phyloP scores from a whole-genome alignment of 1,140 invertebrate genomes.

The Bursaphelenchus mucronatus region DNA sequence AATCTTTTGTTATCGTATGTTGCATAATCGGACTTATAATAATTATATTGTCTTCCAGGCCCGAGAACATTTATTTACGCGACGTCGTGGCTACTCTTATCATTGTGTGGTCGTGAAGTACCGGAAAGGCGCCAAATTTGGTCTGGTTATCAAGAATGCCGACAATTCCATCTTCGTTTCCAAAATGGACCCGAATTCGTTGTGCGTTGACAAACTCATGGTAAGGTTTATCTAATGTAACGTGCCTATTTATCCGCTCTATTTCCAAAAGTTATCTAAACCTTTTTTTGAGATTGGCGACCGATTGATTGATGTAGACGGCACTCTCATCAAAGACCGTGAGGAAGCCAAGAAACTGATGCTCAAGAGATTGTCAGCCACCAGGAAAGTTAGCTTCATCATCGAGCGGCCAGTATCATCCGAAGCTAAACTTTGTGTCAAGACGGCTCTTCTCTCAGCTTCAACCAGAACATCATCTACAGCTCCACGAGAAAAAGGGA shows the following conservation, averaged over 20 bases:
- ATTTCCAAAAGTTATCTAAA: too few species aligned
- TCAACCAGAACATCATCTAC: conserved; percentile 16
- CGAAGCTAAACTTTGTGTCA: conserved; percentile 10
- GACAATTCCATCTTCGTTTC: conserved; percentile 13
- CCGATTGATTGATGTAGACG: conserved; percentile 17
- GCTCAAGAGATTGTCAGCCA: conserved; percentile 3
- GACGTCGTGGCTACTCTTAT: conserved; percentile 6
- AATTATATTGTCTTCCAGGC: not conserved
- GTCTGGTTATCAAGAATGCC: conserved; percentile 14
- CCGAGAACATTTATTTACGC: conserved; percentile 1
- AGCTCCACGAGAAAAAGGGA: conserved; percentile 12
- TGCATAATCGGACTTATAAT: too few species aligned
- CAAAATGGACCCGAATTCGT: conserved; percentile 17
- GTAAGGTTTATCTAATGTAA: not conserved
- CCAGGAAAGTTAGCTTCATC: conserved; percentile 13
- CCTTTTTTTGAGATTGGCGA: conserved; percentile 2
- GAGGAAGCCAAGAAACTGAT: conserved; percentile 16
- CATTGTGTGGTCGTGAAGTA: conserved; percentile 2
- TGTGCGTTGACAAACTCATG: conserved; percentile 10
- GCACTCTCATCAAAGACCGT: conserved; percentile 7
- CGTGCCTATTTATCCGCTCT: too few species aligned
- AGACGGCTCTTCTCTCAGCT: conserved; percentile 6
- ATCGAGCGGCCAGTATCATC: conserved; percentile 12
- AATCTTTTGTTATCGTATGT: too few species aligned
- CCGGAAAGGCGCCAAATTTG: conserved; percentile 15